Percentiles rank a stretch among this genome's conserved stretches.
Evolutionary conservation across 2,113 vertebrate genomes (phyloP).

Genomic region (Cyanistes caeruleus): DNA sequence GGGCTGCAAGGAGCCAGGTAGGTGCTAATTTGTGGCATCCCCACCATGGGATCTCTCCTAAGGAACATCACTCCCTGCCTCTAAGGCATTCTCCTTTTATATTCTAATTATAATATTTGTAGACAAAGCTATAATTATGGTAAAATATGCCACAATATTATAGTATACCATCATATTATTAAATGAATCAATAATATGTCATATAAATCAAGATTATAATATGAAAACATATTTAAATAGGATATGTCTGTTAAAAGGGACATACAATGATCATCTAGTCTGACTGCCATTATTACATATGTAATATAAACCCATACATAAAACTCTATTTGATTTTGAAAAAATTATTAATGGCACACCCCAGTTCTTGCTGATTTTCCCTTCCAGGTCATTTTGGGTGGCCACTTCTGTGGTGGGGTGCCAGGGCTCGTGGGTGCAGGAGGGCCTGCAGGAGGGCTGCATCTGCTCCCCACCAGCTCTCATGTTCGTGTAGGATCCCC

Average conservation of each 20-base stretch:
- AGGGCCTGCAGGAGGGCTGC: constrained; percentile 76
- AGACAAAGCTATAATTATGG: not conserved
- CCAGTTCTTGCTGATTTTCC: not conserved
- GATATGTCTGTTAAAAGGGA: not conserved
- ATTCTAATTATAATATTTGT: not conserved
- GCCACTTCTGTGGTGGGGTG: constrained; percentile 77
- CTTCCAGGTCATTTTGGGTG: constrained; percentile 84
- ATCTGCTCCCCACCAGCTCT: constrained; percentile 78
- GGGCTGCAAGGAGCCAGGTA: constrained; percentile 80
- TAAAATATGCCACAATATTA: not conserved
- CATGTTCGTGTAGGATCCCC: constrained; percentile 75
- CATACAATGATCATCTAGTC: not conserved
- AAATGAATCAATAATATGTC: not conserved
- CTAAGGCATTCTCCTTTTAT: not conserved
- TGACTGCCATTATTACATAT: not conserved
- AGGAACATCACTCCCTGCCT: not conserved
- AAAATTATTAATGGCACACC: not conserved
- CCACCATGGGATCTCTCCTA: not conserved
- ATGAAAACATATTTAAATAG: not conserved
- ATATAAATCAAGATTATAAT: not conserved
- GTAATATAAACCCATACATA: not conserved
- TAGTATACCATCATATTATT: not conserved
- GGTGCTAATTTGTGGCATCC: not conserved
- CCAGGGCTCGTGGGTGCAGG: constrained; percentile 84
- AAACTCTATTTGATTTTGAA: not conserved